Evolutionary conservation across 2,888 invertebrate species (phyloP), one percentile per base, ranked within the genome.

Genomic region (Drosophila borborema): DNA sequence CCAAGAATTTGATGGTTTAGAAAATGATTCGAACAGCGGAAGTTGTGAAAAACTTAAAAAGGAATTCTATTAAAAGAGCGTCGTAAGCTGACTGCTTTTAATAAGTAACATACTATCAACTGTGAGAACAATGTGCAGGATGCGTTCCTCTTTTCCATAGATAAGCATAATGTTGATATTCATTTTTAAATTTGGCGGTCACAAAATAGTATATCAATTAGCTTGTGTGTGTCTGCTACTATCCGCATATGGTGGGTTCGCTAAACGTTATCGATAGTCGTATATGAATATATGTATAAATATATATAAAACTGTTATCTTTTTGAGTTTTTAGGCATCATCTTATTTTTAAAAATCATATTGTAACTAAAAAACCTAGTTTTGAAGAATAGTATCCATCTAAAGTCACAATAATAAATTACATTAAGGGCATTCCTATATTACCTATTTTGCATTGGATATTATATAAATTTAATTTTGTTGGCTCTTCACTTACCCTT

Each of bases 141-240:
- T 14, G 9, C 20, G 31, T 7, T 20, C 20, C 3, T 10, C 9
- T 1, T 28, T 12, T 20, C 6, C 14, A 28, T 23, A 5, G 28
- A 48, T 2, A 34, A 20, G 7, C 8, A 14, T 20, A 20, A 34
- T 34, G 31, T 31, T 28, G 2, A 18, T 3, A 2, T 28, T 28
- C 1, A 14, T 31, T 14, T 62, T 31, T 8, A 41, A 31, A 41
- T 18, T 2, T 31, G 8, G 28, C 41, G 41, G 18, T 41, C 12
- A 7, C 10, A 28, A 18, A 40, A 3, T 41, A 6, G 12, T 34
- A 46, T 48, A 71, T n/a, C 48, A 31, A 6, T 14, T 23, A 71
- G 31, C 67, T 67, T 55, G 28, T 41, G 41, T 16, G 5, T 16
- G 66, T n/a, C 9, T 38, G 2, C 10, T 16, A 28, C 9, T 12